Evolutionary conservation across 2,888 invertebrate species (phyloP), one percentile per base, ranked within the genome.

Genomic region (Tricholauxania praeusta): DNA sequence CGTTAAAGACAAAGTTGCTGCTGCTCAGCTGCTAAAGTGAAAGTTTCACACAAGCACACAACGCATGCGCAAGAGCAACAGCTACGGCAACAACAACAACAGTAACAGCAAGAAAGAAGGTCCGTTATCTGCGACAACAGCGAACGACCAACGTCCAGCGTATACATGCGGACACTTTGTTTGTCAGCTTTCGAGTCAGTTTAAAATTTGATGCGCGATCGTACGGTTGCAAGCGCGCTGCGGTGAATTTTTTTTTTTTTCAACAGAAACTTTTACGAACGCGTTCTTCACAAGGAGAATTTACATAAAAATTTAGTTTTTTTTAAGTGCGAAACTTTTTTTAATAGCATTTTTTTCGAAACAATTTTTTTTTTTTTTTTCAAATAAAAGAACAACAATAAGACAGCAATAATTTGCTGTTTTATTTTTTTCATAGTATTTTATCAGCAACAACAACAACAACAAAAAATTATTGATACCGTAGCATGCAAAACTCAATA

Each of bases 1-100:
- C 39, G 32, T 17, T 32, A n/a, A 32, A 12, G 32, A 17, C 14
- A 51, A n/a, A 47, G 64, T 60, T 71, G 73, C 68, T 72, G 70
- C 65, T 71, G 73, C 74, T 75, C 75, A 78, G 82, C 79, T 78
- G 84, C 81, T 84, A 84, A 84, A 84, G 84, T 84, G 84, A 84
- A 84, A 84, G 84, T 84, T 84, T 75, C 65, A 72, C 69, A 71
- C 59, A 68, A n/a, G n/a, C 51, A 51, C 39, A 47, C 51, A 12
- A 49, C 59, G 17, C 57, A 62, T 28, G 19, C 59, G 60, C 22
- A 63, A 59, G 19, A 55, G 69, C 60, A 57, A n/a, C 59, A 59
- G 28, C 60, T 49, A n/a, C 59, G 51, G 28, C 57, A 63, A 17
- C 15, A 51, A 65, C 39, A 39, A 17, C 67, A 53, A 22, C 67